phyloP scores from a whole-genome alignment of 2,797 vertebrate species.

The Microchirus variegatus region DNA sequence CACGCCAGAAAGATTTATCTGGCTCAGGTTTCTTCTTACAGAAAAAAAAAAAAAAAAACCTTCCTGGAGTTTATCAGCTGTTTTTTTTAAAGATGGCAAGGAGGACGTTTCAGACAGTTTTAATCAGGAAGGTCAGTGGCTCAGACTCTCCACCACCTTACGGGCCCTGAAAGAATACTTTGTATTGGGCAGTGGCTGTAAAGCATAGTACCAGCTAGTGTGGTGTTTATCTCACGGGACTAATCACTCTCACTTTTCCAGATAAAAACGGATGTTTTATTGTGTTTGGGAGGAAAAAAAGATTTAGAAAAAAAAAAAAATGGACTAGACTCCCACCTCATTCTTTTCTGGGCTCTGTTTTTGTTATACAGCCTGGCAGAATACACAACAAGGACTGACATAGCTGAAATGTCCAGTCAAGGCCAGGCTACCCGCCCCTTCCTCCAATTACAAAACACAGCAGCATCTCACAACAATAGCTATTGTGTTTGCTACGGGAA shows the following conservation, averaged over 20 bases:
- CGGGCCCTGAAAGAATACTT: conserved; percentile 20
- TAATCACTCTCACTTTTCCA: conserved; percentile 39
- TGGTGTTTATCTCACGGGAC: background rate
- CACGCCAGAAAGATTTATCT: conserved; percentile 26
- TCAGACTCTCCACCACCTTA: conserved; percentile 22
- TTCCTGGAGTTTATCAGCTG: conserved; percentile 38
- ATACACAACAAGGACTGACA: conserved; percentile 51
- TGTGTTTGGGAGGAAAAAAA: conserved; percentile 19
- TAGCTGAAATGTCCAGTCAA: conserved; percentile 62
- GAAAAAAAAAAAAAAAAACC: background rate
- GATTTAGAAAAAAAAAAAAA: conserved; percentile 18
- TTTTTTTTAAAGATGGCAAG: conserved; percentile 28
- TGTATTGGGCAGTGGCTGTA: conserved; percentile 8
- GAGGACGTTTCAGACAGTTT: conserved; percentile 33
- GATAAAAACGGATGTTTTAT: conserved; percentile 56
- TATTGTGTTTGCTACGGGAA: conserved; percentile 67
- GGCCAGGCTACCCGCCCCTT: conserved; percentile 54
- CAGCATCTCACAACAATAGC: conserved; percentile 60
- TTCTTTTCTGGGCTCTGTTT: conserved; percentile 66
- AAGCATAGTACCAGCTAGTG: too few relatives aligned
- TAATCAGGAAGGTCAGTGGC: conserved; percentile 56
- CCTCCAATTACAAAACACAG: conserved; percentile 59
- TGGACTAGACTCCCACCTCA: conserved; percentile 47
- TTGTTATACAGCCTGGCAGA: conserved; percentile 49
- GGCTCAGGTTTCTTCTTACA: conserved; percentile 13